Percentiles rank a stretch among this genome's conserved stretches.
phyloP scores from a whole-genome alignment of 2,888 invertebrate species.

The Noctuana brunneofusca region DNA sequence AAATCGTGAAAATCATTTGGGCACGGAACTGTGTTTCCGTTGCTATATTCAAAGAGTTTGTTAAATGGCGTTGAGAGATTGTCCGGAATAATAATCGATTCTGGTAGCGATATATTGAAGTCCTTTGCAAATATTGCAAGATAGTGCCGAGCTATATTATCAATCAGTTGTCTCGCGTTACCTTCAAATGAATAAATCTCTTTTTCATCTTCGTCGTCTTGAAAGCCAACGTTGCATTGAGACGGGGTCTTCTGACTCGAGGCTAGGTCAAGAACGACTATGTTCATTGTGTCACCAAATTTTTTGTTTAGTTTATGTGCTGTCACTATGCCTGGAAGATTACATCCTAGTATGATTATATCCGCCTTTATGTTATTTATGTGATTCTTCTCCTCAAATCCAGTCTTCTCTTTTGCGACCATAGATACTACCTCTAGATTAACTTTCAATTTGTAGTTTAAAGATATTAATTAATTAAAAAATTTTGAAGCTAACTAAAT shows the following conservation, averaged over 20 bases:
- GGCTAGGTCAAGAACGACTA: conserved; percentile 66
- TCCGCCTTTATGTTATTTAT: conserved; percentile 58
- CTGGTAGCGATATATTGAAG: conserved; percentile 62
- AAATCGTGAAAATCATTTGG: conserved; percentile 62
- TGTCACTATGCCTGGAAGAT: conserved; percentile 70
- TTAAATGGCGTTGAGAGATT: conserved; percentile 45
- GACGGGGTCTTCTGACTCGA: conserved; percentile 42
- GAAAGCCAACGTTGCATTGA: conserved; percentile 61
- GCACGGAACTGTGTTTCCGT: conserved; percentile 59
- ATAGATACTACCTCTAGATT: background rate
- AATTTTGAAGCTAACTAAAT: background rate
- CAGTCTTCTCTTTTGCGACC: conserved; percentile 15
- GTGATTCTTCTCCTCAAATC: conserved; percentile 10
- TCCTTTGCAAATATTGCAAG: conserved; percentile 60
- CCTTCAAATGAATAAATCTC: conserved; percentile 37
- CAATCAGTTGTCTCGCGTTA: conserved; percentile 45
- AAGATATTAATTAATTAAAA: background rate
- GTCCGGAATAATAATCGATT: conserved; percentile 54
- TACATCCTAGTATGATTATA: conserved; percentile 73
- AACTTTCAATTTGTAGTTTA: background rate
- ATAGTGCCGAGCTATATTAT: conserved; percentile 57
- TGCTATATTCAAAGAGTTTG: conserved; percentile 65
- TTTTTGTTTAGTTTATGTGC: conserved; percentile 71
- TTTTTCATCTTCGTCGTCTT: conserved; percentile 39
- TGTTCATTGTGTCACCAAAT: conserved; percentile 69